Percentiles rank a stretch among this genome's conserved stretches.
Conservation (phyloP, 2,797 vertebrate genomes). For the Acanthopagrus latus region DNA sequence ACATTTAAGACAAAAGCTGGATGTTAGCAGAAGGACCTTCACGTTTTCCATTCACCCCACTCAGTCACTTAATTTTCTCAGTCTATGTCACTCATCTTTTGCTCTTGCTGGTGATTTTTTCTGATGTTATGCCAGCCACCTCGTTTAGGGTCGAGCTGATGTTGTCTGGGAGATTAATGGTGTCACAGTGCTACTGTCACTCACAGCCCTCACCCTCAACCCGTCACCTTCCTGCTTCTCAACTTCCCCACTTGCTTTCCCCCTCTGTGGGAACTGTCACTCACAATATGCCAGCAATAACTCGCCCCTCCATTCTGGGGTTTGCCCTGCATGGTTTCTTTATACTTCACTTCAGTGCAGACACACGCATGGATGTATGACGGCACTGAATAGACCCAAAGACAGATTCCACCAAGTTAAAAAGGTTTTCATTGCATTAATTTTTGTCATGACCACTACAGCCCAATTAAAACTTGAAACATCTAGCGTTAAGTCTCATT, state of each 20-base stretch:
- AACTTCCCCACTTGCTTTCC: constrained; percentile 38
- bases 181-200: constrained; percentile 60
- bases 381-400: constrained; percentile 26
- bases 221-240: not conserved
- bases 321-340: constrained; percentile 40
- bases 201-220: constrained; percentile 44
- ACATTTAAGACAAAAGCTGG: too few relatives aligned
- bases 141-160: constrained; percentile 40
- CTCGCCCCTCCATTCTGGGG: constrained; percentile 27
- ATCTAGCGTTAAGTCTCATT: constrained; percentile 38
- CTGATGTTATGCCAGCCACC: constrained; percentile 33
- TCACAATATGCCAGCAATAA: constrained; percentile 75
- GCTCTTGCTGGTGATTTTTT: not conserved
- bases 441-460: constrained; percentile 35
- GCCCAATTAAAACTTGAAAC: constrained; percentile 31
- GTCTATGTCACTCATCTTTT: constrained; percentile 13
- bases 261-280: constrained; percentile 61
- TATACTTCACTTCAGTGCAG: constrained; percentile 28
- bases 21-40: constrained; percentile 22
- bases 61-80: not conserved
- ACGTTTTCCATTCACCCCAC: constrained; percentile 39
- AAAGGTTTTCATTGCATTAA: constrained; percentile 16
- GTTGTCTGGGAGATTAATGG: constrained; percentile 62
- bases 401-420: constrained; percentile 28
- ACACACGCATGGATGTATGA: constrained; percentile 41